Conservation (phyloP, 1,140 invertebrate species). For the Drosophila sechellia region DNA sequence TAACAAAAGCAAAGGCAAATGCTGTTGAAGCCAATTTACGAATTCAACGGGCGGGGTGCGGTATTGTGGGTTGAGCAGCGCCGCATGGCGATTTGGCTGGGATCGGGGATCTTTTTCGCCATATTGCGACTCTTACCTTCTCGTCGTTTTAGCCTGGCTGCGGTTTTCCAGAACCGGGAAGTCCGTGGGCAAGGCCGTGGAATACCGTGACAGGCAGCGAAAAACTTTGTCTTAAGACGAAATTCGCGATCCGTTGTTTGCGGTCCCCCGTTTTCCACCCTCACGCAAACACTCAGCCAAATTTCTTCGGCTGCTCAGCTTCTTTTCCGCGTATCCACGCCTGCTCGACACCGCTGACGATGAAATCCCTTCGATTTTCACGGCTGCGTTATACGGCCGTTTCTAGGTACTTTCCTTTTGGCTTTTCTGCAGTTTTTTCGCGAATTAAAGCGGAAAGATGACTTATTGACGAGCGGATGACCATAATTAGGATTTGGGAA, state of each 20-base stretch:
- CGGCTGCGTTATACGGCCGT: conserved; percentile 17
- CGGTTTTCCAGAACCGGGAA: conserved; percentile 20
- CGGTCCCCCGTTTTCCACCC: conserved; percentile 24
- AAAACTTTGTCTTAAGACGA: conserved; percentile 69
- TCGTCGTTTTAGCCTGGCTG: conserved; percentile 36
- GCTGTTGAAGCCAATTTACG: not conserved
- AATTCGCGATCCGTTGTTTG: conserved; percentile 47
- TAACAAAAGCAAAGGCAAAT: conserved; percentile 21
- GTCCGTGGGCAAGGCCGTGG: conserved; percentile 16
- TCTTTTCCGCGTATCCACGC: conserved; percentile 19
- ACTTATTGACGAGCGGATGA: conserved; percentile 68
- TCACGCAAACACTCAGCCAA: conserved; percentile 22
- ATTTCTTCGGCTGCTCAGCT: conserved; percentile 30
- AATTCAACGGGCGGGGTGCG: conserved; percentile 6
- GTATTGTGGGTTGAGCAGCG: conserved; percentile 15
- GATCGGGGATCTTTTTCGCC: conserved; percentile 14
- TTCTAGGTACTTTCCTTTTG: conserved; percentile 15
- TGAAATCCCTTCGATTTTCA: conserved; percentile 1
- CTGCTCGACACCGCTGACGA: conserved; percentile 5
- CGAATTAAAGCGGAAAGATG: conserved; percentile 80
- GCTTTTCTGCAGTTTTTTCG: conserved; percentile 62
- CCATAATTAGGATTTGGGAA: conserved; percentile 15
- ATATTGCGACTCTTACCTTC: conserved; percentile 54
- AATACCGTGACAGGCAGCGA: conserved; percentile 29
- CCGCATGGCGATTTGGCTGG: conserved; percentile 20